Percentiles rank a stretch among this genome's conserved stretches.
Evolutionary conservation across 1,140 invertebrate genomes (phyloP).

Genomic region (Maniola jurtina): DNA sequence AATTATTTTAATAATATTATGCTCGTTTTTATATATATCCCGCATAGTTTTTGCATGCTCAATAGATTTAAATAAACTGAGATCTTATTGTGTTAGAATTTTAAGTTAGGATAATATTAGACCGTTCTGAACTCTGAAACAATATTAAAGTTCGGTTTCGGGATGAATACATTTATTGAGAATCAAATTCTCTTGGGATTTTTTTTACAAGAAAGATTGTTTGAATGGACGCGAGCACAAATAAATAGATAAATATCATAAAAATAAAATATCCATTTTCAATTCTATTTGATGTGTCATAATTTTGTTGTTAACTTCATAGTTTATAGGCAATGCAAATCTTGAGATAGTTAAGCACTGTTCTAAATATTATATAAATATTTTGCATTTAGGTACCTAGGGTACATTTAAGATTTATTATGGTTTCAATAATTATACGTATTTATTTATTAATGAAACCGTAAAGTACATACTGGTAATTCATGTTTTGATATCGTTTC

Average conservation of each 20-base stretch:
- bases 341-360: background rate
- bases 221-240: background rate
- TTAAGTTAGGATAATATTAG: constrained; percentile 3
- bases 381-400: background rate
- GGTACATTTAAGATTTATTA: background rate
- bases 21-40: constrained; percentile 2
- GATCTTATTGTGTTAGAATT: constrained; percentile 1
- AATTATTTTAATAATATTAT: background rate
- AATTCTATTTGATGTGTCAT: constrained; percentile 5
- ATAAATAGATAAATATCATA: background rate
- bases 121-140: background rate
- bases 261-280: background rate
- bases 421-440: no score
- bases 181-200: constrained; percentile 25
- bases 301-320: background rate
- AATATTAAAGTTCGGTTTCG: background rate
- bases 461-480: no score
- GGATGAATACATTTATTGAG: constrained; percentile 16
- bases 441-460: no score
- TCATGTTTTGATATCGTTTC: no score
- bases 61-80: constrained; percentile 1
- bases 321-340: background rate
- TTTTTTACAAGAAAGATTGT: background rate
- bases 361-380: background rate
- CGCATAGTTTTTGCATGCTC: constrained; percentile 6